phyloP scores from a whole-genome alignment of 1,140 invertebrate species.

The Venturia canescens region DNA sequence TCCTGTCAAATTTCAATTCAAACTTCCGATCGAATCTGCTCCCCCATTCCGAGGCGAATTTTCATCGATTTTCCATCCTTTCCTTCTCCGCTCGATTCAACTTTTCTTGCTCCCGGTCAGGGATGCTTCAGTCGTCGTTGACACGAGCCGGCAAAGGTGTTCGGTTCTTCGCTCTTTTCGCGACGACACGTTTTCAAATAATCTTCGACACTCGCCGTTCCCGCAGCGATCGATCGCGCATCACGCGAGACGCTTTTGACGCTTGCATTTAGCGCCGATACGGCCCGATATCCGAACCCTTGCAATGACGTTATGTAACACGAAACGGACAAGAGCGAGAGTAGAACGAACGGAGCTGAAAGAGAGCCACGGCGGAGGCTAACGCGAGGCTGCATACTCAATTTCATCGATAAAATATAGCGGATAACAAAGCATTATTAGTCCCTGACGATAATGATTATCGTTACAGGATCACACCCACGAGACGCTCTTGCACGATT shows the following conservation, averaged over 20 bases:
- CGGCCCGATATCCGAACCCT: neutral
- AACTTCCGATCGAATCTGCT: too few relatives aligned
- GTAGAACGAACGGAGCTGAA: neutral
- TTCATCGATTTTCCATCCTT: too few relatives aligned
- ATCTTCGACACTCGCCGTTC: neutral
- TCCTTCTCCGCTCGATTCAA: too few relatives aligned
- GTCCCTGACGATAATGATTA: neutral
- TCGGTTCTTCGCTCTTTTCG: too few relatives aligned
- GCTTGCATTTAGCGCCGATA: neutral
- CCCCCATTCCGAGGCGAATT: too few relatives aligned
- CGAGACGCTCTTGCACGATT: neutral
- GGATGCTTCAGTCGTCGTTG: too few relatives aligned
- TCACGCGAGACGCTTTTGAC: neutral
- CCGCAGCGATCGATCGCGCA: neutral
- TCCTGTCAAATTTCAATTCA: too few relatives aligned
- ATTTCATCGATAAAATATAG: neutral
- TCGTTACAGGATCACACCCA: neutral
- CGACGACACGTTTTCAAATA: too few relatives aligned
- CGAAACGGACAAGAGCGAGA: neutral
- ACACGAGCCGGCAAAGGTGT: too few relatives aligned
- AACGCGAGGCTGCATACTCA: neutral
- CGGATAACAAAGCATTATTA: too few relatives aligned
- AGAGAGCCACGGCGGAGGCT: neutral
- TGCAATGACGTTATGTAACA: constrained; percentile 19
- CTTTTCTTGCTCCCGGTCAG: too few relatives aligned